A percentile compares a stretch with the other conserved stretches of the same genome.
Conservation (phyloP, 2,888 invertebrate species). For the Leptinotarsa juncta region DNA sequence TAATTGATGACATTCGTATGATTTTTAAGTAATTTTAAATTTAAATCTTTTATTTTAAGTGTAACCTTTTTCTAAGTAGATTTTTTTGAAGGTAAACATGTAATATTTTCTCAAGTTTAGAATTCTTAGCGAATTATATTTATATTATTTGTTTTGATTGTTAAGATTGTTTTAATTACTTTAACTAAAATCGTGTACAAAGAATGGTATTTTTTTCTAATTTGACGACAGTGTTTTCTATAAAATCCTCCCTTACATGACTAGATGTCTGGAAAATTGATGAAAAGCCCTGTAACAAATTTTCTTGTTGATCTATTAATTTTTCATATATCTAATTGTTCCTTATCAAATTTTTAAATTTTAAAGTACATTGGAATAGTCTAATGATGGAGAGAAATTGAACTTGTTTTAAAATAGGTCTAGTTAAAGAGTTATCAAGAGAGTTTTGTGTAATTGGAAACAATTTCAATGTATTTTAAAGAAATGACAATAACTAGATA, state of each 20-base stretch:
- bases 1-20: constrained; percentile 41
- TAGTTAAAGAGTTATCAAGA: no score
- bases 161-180: constrained; percentile 50
- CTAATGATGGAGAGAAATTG: no score
- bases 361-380: constrained; percentile 38
- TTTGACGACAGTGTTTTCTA: constrained; percentile 25
- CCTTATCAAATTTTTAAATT: constrained; percentile 22
- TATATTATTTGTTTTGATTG: constrained; percentile 60
- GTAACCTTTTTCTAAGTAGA: constrained; percentile 60
- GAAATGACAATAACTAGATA: constrained; percentile 45
- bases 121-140: constrained; percentile 63
- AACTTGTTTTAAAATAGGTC: no score
- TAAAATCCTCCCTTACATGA: constrained; percentile 11
- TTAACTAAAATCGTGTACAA: constrained; percentile 44
- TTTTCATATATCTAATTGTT: constrained; percentile 8
- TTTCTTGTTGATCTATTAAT: background rate
- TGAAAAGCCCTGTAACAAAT: background rate
- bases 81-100: constrained; percentile 60
- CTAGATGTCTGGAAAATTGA: background rate
- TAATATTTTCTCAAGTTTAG: constrained; percentile 59
- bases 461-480: constrained; percentile 44
- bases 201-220: constrained; percentile 36
- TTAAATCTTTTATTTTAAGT: constrained; percentile 57
- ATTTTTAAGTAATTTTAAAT: constrained; percentile 50
- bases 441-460: background rate